phyloP scores from a whole-genome alignment of 2,888 invertebrate genomes.

The Anarsia innoxiella region DNA sequence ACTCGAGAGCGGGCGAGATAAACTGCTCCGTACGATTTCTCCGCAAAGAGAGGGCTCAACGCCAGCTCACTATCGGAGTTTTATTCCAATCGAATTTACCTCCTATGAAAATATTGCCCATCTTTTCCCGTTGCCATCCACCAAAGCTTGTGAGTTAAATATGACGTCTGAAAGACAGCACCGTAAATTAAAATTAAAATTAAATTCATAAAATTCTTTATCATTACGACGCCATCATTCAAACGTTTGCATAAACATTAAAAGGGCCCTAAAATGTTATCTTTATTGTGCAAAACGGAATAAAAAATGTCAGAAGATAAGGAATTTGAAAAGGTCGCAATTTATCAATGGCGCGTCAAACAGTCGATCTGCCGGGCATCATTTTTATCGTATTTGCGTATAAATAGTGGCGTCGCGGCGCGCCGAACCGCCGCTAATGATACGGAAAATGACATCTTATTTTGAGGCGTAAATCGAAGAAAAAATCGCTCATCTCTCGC shows the following conservation, averaged over 20 bases:
- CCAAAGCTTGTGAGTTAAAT: too few species aligned
- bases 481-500: slow-evolving; percentile 73
- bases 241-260: slow-evolving; percentile 31
- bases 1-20: slow-evolving; percentile 55
- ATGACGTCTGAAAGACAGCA: slow-evolving; percentile 19
- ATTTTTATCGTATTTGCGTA: slow-evolving; percentile 75
- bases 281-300: slow-evolving; percentile 34
- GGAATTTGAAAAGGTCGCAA: slow-evolving; percentile 64
- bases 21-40: slow-evolving; percentile 65
- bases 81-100: slow-evolving; percentile 66
- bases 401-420: slow-evolving; percentile 70
- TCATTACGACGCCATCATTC: slow-evolving; percentile 28
- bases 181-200: not conserved
- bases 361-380: slow-evolving; percentile 70
- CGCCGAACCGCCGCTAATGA: slow-evolving; percentile 72
- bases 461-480: slow-evolving; percentile 73
- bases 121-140: too few species aligned
- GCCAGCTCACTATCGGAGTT: slow-evolving; percentile 46
- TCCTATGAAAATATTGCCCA: slow-evolving; percentile 40
- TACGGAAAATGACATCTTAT: slow-evolving; percentile 77
- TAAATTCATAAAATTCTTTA: slow-evolving; percentile 4
- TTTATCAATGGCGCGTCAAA: slow-evolving; percentile 73
- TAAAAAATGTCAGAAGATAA: slow-evolving; percentile 44
- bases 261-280: slow-evolving; percentile 34
- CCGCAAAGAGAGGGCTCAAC: slow-evolving; percentile 69